Evolutionary conservation across 1,140 invertebrate genomes (phyloP).

Genomic region (Oryctes rhinoceros): DNA sequence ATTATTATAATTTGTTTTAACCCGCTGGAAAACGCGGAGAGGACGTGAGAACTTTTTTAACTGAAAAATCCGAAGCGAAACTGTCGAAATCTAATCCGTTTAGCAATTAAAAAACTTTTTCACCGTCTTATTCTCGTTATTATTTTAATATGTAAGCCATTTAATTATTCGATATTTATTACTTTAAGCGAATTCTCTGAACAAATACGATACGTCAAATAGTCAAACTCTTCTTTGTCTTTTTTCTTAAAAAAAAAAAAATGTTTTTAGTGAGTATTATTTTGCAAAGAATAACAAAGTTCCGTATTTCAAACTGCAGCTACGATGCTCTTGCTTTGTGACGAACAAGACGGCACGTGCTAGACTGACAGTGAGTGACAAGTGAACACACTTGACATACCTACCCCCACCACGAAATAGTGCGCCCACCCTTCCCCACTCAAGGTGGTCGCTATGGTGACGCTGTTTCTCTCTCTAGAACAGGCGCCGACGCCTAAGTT

Average conservation of each 20-base stretch:
- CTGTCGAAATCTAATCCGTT: too few relatives aligned
- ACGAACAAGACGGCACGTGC: neutral
- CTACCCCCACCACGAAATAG: slow-evolving; percentile 1
- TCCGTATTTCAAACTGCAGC: neutral
- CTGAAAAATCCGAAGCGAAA: too few relatives aligned
- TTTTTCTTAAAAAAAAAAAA: too few relatives aligned
- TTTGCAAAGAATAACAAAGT: neutral
- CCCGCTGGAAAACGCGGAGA: too few relatives aligned
- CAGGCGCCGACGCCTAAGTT: slow-evolving; percentile 9
- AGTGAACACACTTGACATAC: slow-evolving; percentile 35
- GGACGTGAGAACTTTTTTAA: too few relatives aligned
- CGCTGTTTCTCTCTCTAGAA: slow-evolving; percentile 22
- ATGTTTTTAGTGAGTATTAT: neutral
- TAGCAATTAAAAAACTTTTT: too few relatives aligned
- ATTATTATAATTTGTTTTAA: too few relatives aligned
- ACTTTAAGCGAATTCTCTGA: neutral
- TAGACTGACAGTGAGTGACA: slow-evolving; percentile 31
- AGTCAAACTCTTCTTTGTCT: too few relatives aligned
- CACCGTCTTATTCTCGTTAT: too few relatives aligned
- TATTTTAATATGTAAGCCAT: too few relatives aligned
- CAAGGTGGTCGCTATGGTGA: neutral
- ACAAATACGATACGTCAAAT: neutral
- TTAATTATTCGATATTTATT: too few relatives aligned
- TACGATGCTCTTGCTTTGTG: neutral
- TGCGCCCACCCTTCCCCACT: slow-evolving; percentile 17